Percentiles rank a stretch among this genome's conserved stretches.
Evolutionary conservation across 2,797 vertebrate species (phyloP).

Genomic region (Pangasius sanitwongsei): DNA sequence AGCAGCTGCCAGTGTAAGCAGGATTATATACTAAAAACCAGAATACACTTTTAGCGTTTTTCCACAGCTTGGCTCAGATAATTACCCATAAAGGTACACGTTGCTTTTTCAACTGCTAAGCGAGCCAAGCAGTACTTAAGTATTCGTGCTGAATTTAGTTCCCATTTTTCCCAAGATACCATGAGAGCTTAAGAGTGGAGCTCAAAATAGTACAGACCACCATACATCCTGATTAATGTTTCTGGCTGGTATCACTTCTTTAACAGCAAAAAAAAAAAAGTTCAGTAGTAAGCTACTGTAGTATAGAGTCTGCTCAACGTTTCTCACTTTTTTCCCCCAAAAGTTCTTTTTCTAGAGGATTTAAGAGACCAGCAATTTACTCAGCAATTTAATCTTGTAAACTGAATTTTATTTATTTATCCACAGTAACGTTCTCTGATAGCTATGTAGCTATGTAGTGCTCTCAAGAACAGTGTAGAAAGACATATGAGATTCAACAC

Average conservation of each 20-base stretch:
- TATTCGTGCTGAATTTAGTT: not conserved
- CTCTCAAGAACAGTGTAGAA: not conserved
- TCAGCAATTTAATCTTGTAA: not conserved
- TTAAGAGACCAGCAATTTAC: not conserved
- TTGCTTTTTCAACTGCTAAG: not conserved
- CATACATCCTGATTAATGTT: not conserved
- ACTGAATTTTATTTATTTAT: not conserved
- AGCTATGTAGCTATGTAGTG: not conserved
- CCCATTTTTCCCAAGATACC: not conserved
- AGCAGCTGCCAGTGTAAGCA: not conserved
- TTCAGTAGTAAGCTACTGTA: not conserved
- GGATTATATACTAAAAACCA: not conserved
- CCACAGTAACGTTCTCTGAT: not conserved
- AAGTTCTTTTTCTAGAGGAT: not conserved
- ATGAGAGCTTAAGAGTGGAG: too few species aligned
- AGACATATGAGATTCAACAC: not conserved
- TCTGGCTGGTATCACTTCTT: not conserved
- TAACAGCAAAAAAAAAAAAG: not conserved
- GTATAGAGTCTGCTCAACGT: not conserved
- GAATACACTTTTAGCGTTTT: not conserved
- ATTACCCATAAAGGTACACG: not conserved
- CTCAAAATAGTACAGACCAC: not conserved
- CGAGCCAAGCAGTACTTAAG: not conserved
- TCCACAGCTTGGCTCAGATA: not conserved
- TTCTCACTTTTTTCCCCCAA: not conserved